Conservation (phyloP, 2,113 vertebrate genomes). For the Pteropus alecto region DNA sequence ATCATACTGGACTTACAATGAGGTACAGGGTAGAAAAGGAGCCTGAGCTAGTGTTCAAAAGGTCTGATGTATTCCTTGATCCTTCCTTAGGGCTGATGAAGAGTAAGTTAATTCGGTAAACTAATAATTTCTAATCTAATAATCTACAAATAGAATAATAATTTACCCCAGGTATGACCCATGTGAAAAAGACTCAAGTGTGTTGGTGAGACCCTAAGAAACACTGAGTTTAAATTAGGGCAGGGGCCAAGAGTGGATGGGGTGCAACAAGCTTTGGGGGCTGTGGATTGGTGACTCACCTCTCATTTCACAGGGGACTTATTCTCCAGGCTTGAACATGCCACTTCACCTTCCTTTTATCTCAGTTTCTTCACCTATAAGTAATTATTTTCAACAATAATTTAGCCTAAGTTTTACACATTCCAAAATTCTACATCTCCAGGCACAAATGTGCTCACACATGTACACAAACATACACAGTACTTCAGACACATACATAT, state of each 20-base stretch:
- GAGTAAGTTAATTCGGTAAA: not conserved
- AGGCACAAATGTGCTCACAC: not conserved
- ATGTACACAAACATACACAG: not conserved
- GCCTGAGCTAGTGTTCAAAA: not conserved
- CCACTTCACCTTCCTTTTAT: not conserved
- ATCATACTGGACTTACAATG: not conserved
- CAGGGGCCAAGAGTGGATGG: not conserved
- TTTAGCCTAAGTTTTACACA: not conserved
- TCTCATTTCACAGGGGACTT: not conserved
- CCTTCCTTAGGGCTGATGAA: not conserved
- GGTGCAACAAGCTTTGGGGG: not conserved
- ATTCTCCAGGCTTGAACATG: not conserved
- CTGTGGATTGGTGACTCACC: not conserved
- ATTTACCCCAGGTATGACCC: not conserved
- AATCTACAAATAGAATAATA: not conserved
- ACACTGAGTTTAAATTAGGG: not conserved
- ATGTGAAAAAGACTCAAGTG: not conserved
- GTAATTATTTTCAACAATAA: not conserved
- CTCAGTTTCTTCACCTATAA: not conserved
- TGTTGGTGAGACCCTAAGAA: constrained; percentile 12
- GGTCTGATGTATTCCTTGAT: not conserved
- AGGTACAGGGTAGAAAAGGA: not conserved
- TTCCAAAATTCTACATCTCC: not conserved
- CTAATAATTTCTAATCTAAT: not conserved
- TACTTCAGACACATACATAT: not conserved